Conservation (phyloP, 2,888 invertebrate species). For the Eudasyphora cyanicolor region DNA sequence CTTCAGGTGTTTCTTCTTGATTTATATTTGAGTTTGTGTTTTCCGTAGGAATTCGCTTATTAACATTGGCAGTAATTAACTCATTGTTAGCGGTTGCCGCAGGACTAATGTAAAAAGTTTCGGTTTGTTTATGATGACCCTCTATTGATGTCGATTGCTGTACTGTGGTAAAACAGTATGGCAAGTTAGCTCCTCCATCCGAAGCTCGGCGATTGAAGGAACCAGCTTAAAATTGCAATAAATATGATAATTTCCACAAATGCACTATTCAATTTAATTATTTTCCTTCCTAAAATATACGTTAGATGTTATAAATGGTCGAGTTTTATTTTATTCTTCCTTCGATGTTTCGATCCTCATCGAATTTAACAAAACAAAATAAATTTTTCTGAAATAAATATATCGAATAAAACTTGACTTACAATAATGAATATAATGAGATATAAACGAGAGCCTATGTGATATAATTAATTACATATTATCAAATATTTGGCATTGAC, state of each 20-base stretch:
- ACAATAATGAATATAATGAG: no score
- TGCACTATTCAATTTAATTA: background rate
- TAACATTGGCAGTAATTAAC: conserved; percentile 58
- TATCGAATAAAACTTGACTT: no score
- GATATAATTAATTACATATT: no score
- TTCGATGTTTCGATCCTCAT: no score
- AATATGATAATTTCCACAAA: background rate
- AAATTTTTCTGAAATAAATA: no score
- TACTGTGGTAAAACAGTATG: conserved; percentile 82
- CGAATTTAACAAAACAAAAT: no score
- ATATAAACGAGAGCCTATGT: no score
- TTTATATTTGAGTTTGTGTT: background rate
- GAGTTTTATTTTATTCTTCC: no score
- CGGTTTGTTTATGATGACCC: conserved; percentile 61
- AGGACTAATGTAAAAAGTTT: conserved; percentile 72
- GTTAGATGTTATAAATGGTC: no score
- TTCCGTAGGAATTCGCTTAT: conserved; percentile 47
- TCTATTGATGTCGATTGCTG: conserved; percentile 74
- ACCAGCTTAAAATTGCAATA: conserved; percentile 77
- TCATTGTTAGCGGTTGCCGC: conserved; percentile 60
- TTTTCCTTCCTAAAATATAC: no score
- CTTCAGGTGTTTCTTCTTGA: conserved; percentile 78
- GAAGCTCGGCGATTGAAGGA: conserved; percentile 95
- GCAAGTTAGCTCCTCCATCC: conserved; percentile 95
- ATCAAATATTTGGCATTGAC: no score